phyloP scores from a whole-genome alignment of 2,113 vertebrate genomes.

The Nannobrachium achirus region DNA sequence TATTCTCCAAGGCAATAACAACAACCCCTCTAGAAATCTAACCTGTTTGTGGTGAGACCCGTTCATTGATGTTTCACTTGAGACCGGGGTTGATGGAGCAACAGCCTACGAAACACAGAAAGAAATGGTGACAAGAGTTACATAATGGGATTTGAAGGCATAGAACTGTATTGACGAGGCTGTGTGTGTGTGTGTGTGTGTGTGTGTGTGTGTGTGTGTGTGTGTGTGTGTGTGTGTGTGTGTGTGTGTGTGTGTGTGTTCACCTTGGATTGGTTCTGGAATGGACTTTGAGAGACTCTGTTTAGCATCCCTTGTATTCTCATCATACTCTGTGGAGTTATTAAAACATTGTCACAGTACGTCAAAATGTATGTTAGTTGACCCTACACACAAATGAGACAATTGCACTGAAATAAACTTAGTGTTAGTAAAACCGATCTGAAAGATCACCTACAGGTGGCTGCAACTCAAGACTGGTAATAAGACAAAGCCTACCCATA shows the following conservation, averaged over 20 bases:
- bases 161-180: no score
- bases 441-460: no score
- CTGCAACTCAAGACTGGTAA: no score
- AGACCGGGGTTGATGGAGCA: slow-evolving; percentile 23
- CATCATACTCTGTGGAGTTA: slow-evolving; percentile 44
- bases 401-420: no score
- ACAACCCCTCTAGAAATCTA: not conserved
- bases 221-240: not conserved
- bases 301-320: slow-evolving; percentile 53
- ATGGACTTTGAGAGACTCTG: slow-evolving; percentile 48
- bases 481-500: no score
- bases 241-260: not conserved
- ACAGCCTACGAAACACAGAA: slow-evolving; percentile 10
- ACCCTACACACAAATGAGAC: no score
- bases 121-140: no score
- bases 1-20: not conserved
- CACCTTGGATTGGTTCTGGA: slow-evolving; percentile 38
- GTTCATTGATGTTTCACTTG: slow-evolving; percentile 5
- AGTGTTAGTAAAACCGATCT: no score
- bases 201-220: no score
- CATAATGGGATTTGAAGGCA: no score
- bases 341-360: not conserved
- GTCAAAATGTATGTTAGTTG: not conserved
- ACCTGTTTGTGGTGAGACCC: slow-evolving; percentile 27
- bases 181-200: no score